Conservation (phyloP, 2,888 invertebrate genomes). For the Himalopsyche anomala region DNA sequence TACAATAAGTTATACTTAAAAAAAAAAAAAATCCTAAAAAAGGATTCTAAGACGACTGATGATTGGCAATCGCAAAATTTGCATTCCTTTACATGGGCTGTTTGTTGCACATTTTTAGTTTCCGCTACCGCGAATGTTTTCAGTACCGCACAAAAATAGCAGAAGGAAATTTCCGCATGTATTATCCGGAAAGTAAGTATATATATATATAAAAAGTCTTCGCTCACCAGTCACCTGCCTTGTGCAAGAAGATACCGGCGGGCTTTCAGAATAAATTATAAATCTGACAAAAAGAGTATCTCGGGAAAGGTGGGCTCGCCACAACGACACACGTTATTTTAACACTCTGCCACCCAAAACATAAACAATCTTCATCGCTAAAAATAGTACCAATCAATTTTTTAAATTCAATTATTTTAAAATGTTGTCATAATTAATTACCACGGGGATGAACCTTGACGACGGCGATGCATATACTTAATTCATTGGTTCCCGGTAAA, state of each 20-base stretch:
- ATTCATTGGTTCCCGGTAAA: no score
- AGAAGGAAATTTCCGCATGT: background rate
- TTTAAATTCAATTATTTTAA: no score
- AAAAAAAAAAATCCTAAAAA: no score
- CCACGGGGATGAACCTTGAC: no score
- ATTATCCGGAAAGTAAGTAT: background rate
- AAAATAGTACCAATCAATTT: no score
- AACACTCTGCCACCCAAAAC: background rate
- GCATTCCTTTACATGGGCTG: background rate
- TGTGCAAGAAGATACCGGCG: constrained; percentile 23
- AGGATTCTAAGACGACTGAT: no score
- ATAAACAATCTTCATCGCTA: no score
- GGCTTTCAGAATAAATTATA: constrained; percentile 34
- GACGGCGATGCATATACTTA: no score
- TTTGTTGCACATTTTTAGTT: background rate
- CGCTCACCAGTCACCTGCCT: constrained; percentile 14
- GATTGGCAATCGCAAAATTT: no score
- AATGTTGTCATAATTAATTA: no score
- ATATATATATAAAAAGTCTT: background rate
- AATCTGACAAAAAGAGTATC: constrained; percentile 23
- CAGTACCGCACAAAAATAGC: background rate
- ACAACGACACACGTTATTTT: constrained; percentile 8
- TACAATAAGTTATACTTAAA: no score
- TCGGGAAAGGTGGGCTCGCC: constrained; percentile 7
- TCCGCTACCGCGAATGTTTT: background rate